phyloP scores from a whole-genome alignment of 1,140 invertebrate genomes.

The Aphis craccivora region DNA sequence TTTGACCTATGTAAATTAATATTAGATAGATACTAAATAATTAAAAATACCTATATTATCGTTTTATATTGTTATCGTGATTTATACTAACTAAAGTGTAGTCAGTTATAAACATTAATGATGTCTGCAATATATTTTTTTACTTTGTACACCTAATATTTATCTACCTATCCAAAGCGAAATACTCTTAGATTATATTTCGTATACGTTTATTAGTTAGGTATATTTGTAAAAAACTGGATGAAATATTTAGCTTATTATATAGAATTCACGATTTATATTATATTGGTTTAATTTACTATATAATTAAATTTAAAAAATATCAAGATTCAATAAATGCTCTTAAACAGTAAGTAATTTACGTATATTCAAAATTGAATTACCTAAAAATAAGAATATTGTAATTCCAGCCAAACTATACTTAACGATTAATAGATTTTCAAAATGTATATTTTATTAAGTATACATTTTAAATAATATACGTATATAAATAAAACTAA shows the following conservation, averaged over 20 bases:
- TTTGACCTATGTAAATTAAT: neutral
- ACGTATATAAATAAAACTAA: neutral
- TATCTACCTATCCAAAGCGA: neutral
- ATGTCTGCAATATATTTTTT: neutral
- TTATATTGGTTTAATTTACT: neutral
- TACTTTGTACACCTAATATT: neutral
- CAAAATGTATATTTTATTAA: neutral
- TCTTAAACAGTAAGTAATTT: neutral
- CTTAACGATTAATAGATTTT: no score
- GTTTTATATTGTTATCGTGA: neutral
- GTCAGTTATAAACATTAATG: neutral
- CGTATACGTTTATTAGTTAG: neutral
- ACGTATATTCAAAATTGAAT: neutral
- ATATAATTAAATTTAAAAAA: neutral
- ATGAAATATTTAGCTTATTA: neutral
- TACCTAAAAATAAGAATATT: neutral
- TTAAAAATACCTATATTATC: neutral
- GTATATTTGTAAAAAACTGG: neutral
- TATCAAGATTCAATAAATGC: neutral
- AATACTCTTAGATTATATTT: neutral
- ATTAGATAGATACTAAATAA: neutral
- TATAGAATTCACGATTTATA: neutral
- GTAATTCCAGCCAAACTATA: neutral
- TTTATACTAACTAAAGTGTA: neutral
- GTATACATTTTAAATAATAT: neutral